Base-by-base conservation (phyloP, 2,113 vertebrate species). In the Nothocercus nigrocapillus region DNA sequence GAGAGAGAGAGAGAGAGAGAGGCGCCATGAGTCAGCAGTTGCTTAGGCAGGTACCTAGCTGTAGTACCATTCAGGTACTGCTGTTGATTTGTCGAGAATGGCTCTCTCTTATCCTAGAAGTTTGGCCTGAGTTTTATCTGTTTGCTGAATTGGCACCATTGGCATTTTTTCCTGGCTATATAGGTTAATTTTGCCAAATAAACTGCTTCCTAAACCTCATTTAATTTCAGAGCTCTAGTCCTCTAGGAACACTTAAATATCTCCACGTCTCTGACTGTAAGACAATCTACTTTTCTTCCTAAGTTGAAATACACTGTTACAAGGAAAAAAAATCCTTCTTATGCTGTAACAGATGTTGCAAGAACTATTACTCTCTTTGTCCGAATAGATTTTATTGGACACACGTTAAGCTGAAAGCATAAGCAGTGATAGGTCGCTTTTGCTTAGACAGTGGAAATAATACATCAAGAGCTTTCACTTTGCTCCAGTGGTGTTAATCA, bases 401-500 rank as follows among this genome's bases (percentile, higher is more conserved):
- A 49, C 77, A 38, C 42, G 54, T 59, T 81, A 82, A 67, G 63
- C 64, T 89, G 72, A 67, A 92, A 91, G 93, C 3, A 4, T 38
- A 88, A 66, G 68, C 84, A 72, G 63, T 21, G 66, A 45, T 25
- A 90, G 53, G 85, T 84, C 88, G 36, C 45, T 64, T 94, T 90
- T 62, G 63, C 89, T 59, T 21, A 93, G 93, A 93, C 82, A 82
- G 79, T 80, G 78, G 75, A 93, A 95, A 86, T 77, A 93, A 81
- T 67, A 56, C 70, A 96, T 90, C 59, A 90, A 90, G 96, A 89
- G 38, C 88, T 90, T 96, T 89, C 74, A 64, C 94, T 94, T 90
- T 93, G 84, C 75, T 92, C 82, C 8, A 89, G 85, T 81, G 90
- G 90, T 94, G 93, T 83, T 96, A 97, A 97, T 97, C 92, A 97